Base-by-base conservation (phyloP, 2,113 vertebrate genomes). In the Ophthalmolycus amberensis region DNA sequence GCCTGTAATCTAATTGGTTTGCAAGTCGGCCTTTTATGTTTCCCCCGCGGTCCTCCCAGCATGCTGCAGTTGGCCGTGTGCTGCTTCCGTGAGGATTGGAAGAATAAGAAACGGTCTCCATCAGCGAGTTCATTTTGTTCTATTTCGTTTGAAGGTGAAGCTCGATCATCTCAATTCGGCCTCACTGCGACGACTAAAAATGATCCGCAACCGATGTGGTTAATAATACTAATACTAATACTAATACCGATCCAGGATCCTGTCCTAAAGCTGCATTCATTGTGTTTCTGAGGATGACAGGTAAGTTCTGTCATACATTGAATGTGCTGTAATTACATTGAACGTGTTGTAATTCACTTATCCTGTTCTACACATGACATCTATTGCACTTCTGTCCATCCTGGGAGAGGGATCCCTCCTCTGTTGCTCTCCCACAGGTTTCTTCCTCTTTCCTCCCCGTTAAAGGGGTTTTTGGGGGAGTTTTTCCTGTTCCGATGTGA, bases 11-110 rank as follows among this genome's bases (percentile, higher is more conserved):
- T 87, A 80, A 67, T 46, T 48, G 88, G 71, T 84, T 54, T 62
- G 67, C 65, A 44, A 7, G 22, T 68, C 22, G 0, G 75, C 68
- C 87, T 91, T 89, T 87, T 18, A 89, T 89, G 82, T 88, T 84
- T 79, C 71, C 84, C 79, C 78, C 46, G 29, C 48, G 70, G 90
- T 76, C 69, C 46, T 82, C 66, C 46, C 81, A 83, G 82, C 60
- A 10, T 69, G 85, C 85, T 10, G 77, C 85, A 64, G 64, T 71
- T 29, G 82, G 64, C 68, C 56, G 22, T 48, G 54, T 54, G 71
- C 73, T 40, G 83, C 85, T 66, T 75, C 65, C 22, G 4, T 5
- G 58, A 84, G 73, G 63, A 84, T 14, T 50, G 50, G 58, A 86
- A 60, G 63, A 82, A 65, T 82, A 46, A 58, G 48, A 88, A 88